Conservation (phyloP, 2,113 vertebrate genomes). For the Mobula hypostoma region DNA sequence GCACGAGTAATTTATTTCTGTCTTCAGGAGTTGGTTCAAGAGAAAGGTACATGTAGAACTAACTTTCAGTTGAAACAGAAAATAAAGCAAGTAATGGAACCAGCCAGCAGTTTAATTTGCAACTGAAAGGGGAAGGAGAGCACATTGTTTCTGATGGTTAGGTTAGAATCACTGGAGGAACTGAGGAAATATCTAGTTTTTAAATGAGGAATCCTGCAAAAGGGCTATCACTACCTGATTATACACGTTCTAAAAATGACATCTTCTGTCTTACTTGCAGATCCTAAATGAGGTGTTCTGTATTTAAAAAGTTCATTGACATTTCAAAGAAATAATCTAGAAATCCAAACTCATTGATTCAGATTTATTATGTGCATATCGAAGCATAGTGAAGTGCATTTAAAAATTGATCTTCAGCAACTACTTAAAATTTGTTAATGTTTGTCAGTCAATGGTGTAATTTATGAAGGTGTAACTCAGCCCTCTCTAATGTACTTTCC, state of each 20-base stretch:
- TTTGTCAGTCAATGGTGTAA: not conserved
- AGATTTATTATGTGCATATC: too few relatives aligned
- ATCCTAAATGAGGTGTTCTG: not conserved
- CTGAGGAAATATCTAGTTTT: not conserved
- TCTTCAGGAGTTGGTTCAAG: constrained; percentile 84
- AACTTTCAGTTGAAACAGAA: not conserved
- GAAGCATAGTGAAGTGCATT: not conserved
- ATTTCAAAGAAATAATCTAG: not conserved
- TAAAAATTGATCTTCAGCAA: not conserved
- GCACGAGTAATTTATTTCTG: constrained; percentile 97
- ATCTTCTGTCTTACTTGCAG: not conserved
- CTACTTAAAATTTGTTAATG: not conserved
- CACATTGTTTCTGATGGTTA: not conserved
- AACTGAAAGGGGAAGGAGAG: not conserved
- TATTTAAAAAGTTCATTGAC: not conserved
- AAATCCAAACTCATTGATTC: not conserved
- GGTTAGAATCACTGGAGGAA: not conserved
- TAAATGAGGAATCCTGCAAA: not conserved
- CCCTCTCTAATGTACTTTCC: not conserved
- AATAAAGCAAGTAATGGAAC: not conserved
- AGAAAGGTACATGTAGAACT: constrained; percentile 65
- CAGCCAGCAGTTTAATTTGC: not conserved
- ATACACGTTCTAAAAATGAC: not conserved
- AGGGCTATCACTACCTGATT: not conserved
- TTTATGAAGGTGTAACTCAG: not conserved